Evolutionary conservation across 2,797 vertebrate genomes (phyloP), one percentile per base, ranked within the genome.

Genomic region (Nyctibius grandis): DNA sequence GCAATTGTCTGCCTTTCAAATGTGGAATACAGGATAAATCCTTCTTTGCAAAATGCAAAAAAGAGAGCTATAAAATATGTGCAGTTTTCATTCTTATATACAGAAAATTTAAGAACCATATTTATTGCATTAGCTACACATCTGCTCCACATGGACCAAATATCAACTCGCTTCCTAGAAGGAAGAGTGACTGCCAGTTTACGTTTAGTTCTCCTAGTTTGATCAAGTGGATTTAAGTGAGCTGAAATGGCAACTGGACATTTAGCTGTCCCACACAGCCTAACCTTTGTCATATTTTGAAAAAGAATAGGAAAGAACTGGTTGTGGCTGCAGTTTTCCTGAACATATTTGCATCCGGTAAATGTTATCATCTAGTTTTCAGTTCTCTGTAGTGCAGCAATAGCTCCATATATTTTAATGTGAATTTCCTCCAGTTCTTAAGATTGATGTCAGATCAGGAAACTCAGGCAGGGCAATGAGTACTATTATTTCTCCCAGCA

Each of bases 211-310:
- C 23, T 57, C 13, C 59, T 79, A 61, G 91, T 54, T 70, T 95
- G 72, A 96, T 91, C 88, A 92, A 96, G 76, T 60, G 86, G 76
- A 73, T 91, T 89, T 92, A 81, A 95, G 74, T 36, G 91, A 76
- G 65, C 85, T 73, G 83, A 96, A 96, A 95, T 87, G 95, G 92
- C 96, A 97, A 85, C 57, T 87, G 94, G 95, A 91, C 92, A 81
- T 54, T 73, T 4, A 85, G 82, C 88, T 93, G 70, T 79, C 42
- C 79, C 91, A 82, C 85, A 82, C 38, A 85, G 63, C 16, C 42
- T 83, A 64, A 79, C 53, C 11, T 1, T 8, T 81, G 72, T 76
- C 77, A 20, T 69, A 56, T 93, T 95, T 85, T 84, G 88, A 86
- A 78, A 80, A 48, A 60, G 51, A 84, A 48, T 25, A 85, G 78